phyloP scores from a whole-genome alignment of 1,140 invertebrate genomes.

The Oncopodura yosiiana region DNA sequence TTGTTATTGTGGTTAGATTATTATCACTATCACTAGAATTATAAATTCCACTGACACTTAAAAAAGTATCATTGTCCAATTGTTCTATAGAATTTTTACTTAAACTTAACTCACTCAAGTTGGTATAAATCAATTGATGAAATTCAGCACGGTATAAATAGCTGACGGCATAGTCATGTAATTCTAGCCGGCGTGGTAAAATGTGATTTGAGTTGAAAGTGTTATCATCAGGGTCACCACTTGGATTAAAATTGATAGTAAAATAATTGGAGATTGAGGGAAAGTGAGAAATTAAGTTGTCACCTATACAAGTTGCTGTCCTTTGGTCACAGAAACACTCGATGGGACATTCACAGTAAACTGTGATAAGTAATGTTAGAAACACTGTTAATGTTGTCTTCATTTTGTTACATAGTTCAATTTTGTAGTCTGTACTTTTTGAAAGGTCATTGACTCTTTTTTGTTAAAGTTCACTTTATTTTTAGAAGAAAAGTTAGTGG shows the following conservation, averaged over 20 bases:
- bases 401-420: conserved; percentile 8
- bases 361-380: conserved; percentile 10
- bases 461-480: no score
- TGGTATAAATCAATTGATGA: conserved; percentile 13
- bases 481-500: no score
- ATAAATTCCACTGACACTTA: not conserved
- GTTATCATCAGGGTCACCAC: no score
- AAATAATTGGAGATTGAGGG: no score
- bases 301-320: conserved; percentile 26
- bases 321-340: conserved; percentile 29
- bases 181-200: conserved; percentile 13
- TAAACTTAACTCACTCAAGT: conserved; percentile 25
- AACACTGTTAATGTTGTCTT: conserved; percentile 18
- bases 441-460: no score
- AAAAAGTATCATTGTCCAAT: conserved; percentile 30
- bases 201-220: no score
- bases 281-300: conserved; percentile 8
- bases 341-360: conserved; percentile 30
- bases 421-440: no score
- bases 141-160: conserved; percentile 10
- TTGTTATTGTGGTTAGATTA: not conserved
- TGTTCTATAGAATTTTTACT: conserved; percentile 16
- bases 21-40: conserved; percentile 4
- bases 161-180: conserved; percentile 22
- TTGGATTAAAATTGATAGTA: no score